A percentile compares a stretch with the other conserved stretches of the same genome.
phyloP scores from a whole-genome alignment of 1,140 invertebrate species.

The Rhagoletis zephyria region DNA sequence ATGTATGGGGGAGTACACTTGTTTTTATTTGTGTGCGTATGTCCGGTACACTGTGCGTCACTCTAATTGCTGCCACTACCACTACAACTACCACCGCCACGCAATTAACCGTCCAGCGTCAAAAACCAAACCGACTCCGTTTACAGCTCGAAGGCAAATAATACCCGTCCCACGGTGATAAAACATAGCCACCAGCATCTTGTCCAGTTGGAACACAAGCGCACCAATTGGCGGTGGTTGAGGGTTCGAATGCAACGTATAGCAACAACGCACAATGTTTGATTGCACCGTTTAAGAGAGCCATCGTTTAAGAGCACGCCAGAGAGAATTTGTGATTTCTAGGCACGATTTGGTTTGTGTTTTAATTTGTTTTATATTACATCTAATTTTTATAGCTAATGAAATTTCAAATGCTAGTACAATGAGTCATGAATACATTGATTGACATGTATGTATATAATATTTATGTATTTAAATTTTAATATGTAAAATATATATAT shows the following conservation, averaged over 20 bases:
- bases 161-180: conserved; percentile 40
- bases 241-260: background rate
- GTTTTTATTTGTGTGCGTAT: conserved; percentile 10
- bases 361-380: background rate
- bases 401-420: too few species aligned
- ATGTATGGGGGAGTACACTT: background rate
- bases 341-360: background rate
- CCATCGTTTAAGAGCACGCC: background rate
- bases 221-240: conserved; percentile 1
- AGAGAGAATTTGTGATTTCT: background rate
- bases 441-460: too few species aligned
- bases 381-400: too few species aligned
- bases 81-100: background rate
- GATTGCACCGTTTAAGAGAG: background rate
- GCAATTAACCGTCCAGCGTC: background rate
- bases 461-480: too few species aligned
- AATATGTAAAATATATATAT: too few species aligned
- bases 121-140: conserved; percentile 26
- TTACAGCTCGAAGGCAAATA: conserved; percentile 51
- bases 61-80: background rate
- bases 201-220: conserved; percentile 21
- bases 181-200: conserved; percentile 50
- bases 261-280: background rate
- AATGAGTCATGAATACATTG: too few species aligned
- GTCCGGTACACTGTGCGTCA: background rate